Evolutionary conservation across 2,888 invertebrate species (phyloP).

Genomic region (Galeopsomyia nigrocyanea): DNA sequence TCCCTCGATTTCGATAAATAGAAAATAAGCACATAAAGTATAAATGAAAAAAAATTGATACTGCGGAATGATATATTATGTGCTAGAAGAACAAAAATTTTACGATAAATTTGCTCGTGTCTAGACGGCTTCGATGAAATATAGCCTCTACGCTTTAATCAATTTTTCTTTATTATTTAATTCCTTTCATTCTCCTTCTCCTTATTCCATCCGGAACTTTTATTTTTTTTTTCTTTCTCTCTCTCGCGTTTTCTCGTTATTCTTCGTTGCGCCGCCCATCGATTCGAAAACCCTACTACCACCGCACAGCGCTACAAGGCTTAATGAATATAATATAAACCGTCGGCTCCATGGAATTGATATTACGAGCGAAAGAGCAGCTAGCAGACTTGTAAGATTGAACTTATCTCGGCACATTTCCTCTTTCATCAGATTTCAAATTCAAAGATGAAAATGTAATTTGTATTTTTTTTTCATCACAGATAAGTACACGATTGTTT

Average conservation of each 20-base stretch:
- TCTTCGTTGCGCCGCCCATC: not conserved
- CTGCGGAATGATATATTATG: too few species aligned
- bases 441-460: not conserved
- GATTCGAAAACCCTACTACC: not conserved
- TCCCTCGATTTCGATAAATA: constrained; percentile 1
- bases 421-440: too few species aligned
- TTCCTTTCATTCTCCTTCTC: constrained; percentile 21
- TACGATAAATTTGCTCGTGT: constrained; percentile 7
- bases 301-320: not conserved
- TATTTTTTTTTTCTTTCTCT: not conserved
- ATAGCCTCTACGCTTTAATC: not conserved
- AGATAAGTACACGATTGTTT: too few species aligned
- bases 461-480: too few species aligned
- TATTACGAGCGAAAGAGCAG: not conserved
- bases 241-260: not conserved
- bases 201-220: not conserved
- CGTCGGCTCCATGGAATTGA: not conserved
- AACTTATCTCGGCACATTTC: not conserved
- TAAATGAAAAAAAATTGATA: not conserved
- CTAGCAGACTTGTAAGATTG: not conserved
- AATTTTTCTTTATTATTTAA: constrained; percentile 33
- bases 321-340: constrained; percentile 25
- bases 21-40: too few species aligned
- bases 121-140: not conserved
- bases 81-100: not conserved